Conservation (phyloP, 2,797 vertebrate species). For the Tenualosa thibaudeaui region DNA sequence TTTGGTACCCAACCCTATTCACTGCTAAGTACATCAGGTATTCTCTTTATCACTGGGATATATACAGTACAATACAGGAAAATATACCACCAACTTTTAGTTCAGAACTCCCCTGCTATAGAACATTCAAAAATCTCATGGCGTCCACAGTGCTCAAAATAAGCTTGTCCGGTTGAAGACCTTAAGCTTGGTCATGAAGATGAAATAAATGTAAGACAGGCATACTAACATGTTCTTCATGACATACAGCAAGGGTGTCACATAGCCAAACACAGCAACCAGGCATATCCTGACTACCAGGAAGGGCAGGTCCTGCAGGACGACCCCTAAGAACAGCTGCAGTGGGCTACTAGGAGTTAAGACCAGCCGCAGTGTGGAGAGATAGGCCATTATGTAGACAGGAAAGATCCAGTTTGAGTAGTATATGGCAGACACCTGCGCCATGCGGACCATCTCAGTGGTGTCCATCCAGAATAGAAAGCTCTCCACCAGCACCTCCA, state of each 20-base stretch:
- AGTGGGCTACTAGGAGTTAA: slow-evolving; percentile 70
- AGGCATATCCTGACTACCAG: slow-evolving; percentile 73
- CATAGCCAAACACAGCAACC: slow-evolving; percentile 64
- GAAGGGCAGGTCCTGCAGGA: slow-evolving; percentile 82
- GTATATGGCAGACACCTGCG: slow-evolving; percentile 61
- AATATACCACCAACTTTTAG: not conserved
- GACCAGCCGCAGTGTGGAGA: slow-evolving; percentile 72
- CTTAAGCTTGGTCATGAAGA: slow-evolving; percentile 69
- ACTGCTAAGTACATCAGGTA: not conserved
- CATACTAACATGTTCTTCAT: slow-evolving; percentile 77
- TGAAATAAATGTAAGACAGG: slow-evolving; percentile 78
- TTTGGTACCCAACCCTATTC: too few species aligned
- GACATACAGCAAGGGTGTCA: slow-evolving; percentile 75
- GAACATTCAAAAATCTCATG: not conserved
- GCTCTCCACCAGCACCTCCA: slow-evolving; percentile 67
- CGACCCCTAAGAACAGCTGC: slow-evolving; percentile 60
- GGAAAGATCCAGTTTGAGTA: slow-evolving; percentile 78
- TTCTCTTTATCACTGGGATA: not conserved
- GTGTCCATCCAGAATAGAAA: slow-evolving; percentile 84
- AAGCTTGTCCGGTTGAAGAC: slow-evolving; percentile 66
- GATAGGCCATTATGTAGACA: slow-evolving; percentile 73
- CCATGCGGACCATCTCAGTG: slow-evolving; percentile 78
- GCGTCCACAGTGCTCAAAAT: slow-evolving; percentile 62
- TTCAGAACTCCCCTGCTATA: not conserved
- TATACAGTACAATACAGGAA: not conserved